These are phyloP conservation scores for Nymphalis polychloros DNA, from an alignment of 2,888 invertebrate species.

Conservation along the genomic window DNA sequence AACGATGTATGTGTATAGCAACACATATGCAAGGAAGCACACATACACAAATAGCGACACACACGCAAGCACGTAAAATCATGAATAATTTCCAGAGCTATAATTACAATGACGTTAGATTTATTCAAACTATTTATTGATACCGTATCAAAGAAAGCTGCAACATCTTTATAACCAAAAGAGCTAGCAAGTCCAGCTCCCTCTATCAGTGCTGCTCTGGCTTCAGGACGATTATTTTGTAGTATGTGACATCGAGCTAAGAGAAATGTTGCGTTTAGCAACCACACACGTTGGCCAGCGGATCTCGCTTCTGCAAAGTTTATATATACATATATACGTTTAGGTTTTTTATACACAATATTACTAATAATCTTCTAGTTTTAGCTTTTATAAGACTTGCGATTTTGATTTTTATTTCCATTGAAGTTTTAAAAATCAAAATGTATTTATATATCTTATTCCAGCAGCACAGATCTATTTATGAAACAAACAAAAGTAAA, in stretches of 20 bases:
- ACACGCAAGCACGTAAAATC: no score
- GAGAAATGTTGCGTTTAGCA: constrained; percentile 66
- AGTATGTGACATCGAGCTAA: constrained; percentile 68
- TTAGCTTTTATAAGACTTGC: no score
- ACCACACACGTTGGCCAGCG: constrained; percentile 59
- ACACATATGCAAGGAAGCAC: no score
- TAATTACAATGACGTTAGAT: background rate
- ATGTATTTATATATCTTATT: no score
- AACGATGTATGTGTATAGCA: no score
- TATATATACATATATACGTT: background rate
- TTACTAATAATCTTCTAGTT: no score
- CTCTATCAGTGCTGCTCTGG: constrained; percentile 65
- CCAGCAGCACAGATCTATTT: no score
- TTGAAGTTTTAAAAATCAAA: no score
- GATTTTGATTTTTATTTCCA: no score
- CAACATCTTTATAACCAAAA: constrained; percentile 57
- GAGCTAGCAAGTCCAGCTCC: constrained; percentile 46
- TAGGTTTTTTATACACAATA: background rate
- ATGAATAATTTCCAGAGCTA: no score
- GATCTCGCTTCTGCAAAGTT: constrained; percentile 56
- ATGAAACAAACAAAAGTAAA: no score
- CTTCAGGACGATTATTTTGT: constrained; percentile 71
- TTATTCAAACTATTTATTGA: background rate
- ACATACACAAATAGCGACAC: no score
- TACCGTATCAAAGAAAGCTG: constrained; percentile 72